These are phyloP conservation scores for Macrotus californicus DNA, from an alignment of 2,113 vertebrate species.

Conservation along the genomic window DNA sequence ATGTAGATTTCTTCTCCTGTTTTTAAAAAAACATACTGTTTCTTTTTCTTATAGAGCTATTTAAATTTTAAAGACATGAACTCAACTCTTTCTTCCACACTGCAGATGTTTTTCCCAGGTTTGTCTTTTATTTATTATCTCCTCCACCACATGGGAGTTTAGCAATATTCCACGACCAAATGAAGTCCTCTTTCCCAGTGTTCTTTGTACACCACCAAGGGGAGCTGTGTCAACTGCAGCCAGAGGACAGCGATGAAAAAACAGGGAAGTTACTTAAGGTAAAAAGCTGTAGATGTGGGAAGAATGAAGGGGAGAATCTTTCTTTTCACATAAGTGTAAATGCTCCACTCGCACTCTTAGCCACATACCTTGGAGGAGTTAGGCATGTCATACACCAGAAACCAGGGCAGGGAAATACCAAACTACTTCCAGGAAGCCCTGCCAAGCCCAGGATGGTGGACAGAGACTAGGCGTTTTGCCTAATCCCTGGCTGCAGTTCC, in stretches of 20 bases:
- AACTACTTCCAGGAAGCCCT: slow-evolving; percentile 24
- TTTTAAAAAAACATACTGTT: background rate
- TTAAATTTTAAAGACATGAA: background rate
- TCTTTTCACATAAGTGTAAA: background rate
- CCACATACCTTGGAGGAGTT: background rate
- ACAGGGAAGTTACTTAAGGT: background rate
- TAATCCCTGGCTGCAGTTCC: background rate
- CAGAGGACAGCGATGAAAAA: background rate
- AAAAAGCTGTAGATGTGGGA: background rate
- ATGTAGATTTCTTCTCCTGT: background rate
- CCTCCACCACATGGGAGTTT: background rate
- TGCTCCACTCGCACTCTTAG: background rate
- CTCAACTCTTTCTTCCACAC: background rate
- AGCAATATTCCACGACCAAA: background rate
- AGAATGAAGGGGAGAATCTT: slow-evolving; percentile 11
- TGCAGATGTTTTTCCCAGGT: background rate
- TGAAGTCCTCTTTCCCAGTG: background rate
- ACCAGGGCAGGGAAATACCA: background rate
- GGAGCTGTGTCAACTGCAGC: background rate
- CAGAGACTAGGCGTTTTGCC: slow-evolving; percentile 10
- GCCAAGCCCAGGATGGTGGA: background rate
- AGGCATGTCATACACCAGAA: background rate
- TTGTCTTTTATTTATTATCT: background rate
- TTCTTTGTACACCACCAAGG: background rate
- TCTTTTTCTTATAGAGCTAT: background rate